Base-by-base conservation (phyloP, 2,113 vertebrate species). In the Acanthochromis polyacanthus region DNA sequence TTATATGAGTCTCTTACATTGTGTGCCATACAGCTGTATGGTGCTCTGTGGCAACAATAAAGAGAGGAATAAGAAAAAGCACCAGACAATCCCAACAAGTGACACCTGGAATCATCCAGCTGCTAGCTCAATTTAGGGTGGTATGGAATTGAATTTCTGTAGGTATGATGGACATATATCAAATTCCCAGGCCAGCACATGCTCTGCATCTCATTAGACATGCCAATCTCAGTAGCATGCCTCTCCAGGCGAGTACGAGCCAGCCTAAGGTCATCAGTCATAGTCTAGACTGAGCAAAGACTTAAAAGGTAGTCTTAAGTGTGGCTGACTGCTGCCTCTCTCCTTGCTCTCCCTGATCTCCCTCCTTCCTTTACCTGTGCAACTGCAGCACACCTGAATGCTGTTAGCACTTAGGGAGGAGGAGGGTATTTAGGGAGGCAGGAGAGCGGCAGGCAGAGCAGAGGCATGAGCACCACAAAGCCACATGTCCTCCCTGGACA, bases 121-220 rank as follows among this genome's bases (percentile, higher is more conserved):
- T 32, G 38, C 10, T 3, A 12, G 59, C n/a, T 59, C 46, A 36
- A 16, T 36, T 77, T 55, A 61, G n/a, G 2, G 68, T 0, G 1
- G 2, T 17, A 9, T 19, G 62, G 57, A 19, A 36, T 36, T 20
- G 38, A 12, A 50, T 12, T 5, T 11, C 75, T 79, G n/a, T 22
- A 55, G 36, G 40, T 76, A 45, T 75, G 40, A 62, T 59, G 68
- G 69, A 62, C 77, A 63, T 70, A n/a, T 61, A 74, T 83, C 22
- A 75, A 64, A 82, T 84, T 79, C 68, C 46, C 32, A 32, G 63
- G 30, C 38, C 3, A 19, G 63, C 57, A 17, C 23, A 15, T 9
- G 10, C 61, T 73, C 62, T 58, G 69, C 17, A 53, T 82, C 45
- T 55, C 62, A 66, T 84, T 81, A 85, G 72, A 56, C 61, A 77